A percentile compares a stretch with the other conserved stretches of the same genome.
phyloP scores from a whole-genome alignment of 2,113 vertebrate species.

The Calypte anna region DNA sequence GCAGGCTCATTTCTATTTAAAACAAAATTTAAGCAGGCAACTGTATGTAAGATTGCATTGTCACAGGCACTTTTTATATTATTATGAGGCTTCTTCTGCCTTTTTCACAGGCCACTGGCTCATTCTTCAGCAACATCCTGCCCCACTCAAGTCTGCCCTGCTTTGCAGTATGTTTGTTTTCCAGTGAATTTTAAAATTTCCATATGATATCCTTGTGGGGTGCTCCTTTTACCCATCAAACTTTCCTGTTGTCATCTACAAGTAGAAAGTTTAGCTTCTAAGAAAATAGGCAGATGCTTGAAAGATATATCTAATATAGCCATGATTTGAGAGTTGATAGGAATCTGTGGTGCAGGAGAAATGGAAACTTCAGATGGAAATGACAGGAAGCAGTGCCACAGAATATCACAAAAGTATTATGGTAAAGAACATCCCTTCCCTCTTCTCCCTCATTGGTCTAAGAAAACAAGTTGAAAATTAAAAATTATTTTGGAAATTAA shows the following conservation, averaged over 20 bases:
- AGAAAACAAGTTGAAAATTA: neutral
- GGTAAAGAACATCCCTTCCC: neutral
- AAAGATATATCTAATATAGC: neutral
- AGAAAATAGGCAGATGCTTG: neutral
- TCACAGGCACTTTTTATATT: neutral
- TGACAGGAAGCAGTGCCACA: neutral
- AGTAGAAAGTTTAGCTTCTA: neutral
- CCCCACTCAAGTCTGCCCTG: neutral
- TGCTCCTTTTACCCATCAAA: neutral
- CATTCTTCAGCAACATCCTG: neutral
- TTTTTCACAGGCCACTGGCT: neutral
- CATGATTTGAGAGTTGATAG: neutral
- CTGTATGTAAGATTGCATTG: neutral
- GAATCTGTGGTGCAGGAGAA: neutral
- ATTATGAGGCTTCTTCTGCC: neutral
- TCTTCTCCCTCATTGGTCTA: neutral
- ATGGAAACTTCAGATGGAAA: neutral
- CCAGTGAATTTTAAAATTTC: neutral
- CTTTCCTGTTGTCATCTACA: neutral
- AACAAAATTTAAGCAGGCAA: neutral
- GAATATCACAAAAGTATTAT: neutral
- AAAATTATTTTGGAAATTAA: neutral
- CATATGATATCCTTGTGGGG: neutral
- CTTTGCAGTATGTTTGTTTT: neutral
- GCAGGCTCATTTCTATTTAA: neutral